phyloP scores from a whole-genome alignment of 2,797 vertebrate species.

The Lophius americanus region DNA sequence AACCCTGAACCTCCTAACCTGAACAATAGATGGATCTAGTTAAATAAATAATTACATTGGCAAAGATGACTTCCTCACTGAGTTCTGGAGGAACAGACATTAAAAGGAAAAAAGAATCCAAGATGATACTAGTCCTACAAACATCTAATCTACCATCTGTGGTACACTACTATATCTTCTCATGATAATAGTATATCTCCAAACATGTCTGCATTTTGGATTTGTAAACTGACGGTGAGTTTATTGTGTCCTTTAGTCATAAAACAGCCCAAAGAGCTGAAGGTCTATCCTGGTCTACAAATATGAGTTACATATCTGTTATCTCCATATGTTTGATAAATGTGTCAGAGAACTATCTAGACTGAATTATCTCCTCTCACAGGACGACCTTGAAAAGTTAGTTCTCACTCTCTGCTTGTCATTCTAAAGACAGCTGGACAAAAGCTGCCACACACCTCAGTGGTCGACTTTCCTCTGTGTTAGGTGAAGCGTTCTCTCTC shows the following conservation, averaged over 20 bases:
- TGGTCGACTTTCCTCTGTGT: slow-evolving; percentile 31
- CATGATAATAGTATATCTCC: neutral
- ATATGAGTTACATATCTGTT: neutral
- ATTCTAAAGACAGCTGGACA: slow-evolving; percentile 8
- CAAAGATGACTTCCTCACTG: no score
- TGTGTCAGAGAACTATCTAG: neutral
- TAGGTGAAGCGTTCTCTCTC: slow-evolving; percentile 25
- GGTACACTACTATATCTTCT: no score
- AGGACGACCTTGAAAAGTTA: neutral
- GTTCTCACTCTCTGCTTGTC: neutral
- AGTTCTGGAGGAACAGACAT: no score
- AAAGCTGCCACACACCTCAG: slow-evolving; percentile 21
- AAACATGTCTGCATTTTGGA: neutral
- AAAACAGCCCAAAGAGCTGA: neutral
- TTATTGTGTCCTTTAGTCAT: neutral
- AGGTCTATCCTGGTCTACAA: no score
- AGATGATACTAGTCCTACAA: no score
- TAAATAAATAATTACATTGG: no score
- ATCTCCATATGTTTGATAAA: neutral
- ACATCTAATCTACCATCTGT: no score
- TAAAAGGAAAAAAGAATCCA: no score
- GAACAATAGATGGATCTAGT: no score
- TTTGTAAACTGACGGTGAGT: neutral
- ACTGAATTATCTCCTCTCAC: neutral
- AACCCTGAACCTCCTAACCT: no score